A percentile compares a stretch with the other conserved stretches of the same genome.
phyloP scores from a whole-genome alignment of 2,888 invertebrate species.

The Odontomyia ornata region DNA sequence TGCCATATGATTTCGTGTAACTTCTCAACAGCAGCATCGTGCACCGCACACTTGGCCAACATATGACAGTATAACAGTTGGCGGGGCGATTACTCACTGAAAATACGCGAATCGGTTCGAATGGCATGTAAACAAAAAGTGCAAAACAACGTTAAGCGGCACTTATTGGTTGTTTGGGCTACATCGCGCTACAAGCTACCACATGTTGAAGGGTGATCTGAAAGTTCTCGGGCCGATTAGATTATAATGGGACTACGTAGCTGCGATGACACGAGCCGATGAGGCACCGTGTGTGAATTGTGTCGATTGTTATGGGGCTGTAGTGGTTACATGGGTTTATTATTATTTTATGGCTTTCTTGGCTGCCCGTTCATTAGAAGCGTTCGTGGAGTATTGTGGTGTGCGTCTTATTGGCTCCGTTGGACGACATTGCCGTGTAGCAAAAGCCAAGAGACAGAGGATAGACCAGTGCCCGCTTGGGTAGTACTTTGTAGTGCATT shows the following conservation, averaged over 20 bases:
- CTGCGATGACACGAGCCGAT: background rate
- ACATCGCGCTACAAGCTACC: conserved; percentile 17
- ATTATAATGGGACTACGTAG: background rate
- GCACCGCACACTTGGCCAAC: too few species aligned
- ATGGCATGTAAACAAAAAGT: conserved; percentile 33
- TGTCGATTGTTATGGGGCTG: background rate
- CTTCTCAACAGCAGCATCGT: too few species aligned
- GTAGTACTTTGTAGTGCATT: conserved; percentile 29
- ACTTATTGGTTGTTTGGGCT: conserved; percentile 13
- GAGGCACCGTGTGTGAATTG: background rate
- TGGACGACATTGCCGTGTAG: conserved; percentile 9
- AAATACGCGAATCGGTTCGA: conserved; percentile 18
- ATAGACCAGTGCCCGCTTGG: background rate
- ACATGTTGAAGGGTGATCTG: conserved; percentile 41
- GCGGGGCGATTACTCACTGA: background rate
- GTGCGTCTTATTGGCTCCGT: conserved; percentile 5
- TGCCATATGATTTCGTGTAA: too few species aligned
- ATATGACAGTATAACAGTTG: conserved; percentile 33
- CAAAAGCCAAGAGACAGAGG: background rate
- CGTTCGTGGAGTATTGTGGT: background rate
- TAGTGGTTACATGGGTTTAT: conserved; percentile 25
- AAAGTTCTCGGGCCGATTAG: conserved; percentile 20
- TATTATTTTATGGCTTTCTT: conserved; percentile 10
- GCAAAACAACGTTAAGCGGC: conserved; percentile 17
- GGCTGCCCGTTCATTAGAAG: background rate